Percentiles rank a stretch among this genome's conserved stretches.
Conservation (phyloP, 2,888 invertebrate species). For the Pemphredon lugubris region DNA sequence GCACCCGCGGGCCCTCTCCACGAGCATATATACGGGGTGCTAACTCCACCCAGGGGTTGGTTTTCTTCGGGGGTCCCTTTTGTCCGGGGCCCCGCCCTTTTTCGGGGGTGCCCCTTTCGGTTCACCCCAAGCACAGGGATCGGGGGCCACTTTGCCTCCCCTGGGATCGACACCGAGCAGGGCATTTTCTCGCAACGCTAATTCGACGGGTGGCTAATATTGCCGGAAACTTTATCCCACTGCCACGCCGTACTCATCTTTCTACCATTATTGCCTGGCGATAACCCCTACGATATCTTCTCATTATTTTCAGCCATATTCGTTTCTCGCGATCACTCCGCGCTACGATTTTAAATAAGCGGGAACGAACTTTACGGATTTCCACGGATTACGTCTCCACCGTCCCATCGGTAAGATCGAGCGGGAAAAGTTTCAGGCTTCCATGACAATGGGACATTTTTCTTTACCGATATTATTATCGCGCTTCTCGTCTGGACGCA, state of each 20-base stretch:
- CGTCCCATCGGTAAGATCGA: background rate
- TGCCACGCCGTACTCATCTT: constrained; percentile 67
- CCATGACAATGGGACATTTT: no score
- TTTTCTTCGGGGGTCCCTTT: constrained; percentile 70
- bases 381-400: background rate
- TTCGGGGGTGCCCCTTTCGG: constrained; percentile 61
- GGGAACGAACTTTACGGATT: constrained; percentile 8
- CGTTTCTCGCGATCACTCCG: constrained; percentile 48
- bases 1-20: constrained; percentile 57
- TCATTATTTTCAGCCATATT: constrained; percentile 40
- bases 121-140: constrained; percentile 55
- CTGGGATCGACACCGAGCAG: constrained; percentile 68
- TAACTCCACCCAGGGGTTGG: constrained; percentile 80
- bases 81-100: constrained; percentile 75
- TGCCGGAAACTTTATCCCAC: constrained; percentile 68
- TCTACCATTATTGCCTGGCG: constrained; percentile 59
- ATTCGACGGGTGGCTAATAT: constrained; percentile 76
- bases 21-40: constrained; percentile 69
- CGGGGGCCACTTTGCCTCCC: constrained; percentile 50
- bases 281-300: constrained; percentile 17
- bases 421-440: no score
- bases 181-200: constrained; percentile 73
- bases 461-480: no score
- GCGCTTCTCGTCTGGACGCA: no score
- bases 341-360: constrained; percentile 55